phyloP scores from a whole-genome alignment of 2,113 vertebrate species.

The Labeo rohita region DNA sequence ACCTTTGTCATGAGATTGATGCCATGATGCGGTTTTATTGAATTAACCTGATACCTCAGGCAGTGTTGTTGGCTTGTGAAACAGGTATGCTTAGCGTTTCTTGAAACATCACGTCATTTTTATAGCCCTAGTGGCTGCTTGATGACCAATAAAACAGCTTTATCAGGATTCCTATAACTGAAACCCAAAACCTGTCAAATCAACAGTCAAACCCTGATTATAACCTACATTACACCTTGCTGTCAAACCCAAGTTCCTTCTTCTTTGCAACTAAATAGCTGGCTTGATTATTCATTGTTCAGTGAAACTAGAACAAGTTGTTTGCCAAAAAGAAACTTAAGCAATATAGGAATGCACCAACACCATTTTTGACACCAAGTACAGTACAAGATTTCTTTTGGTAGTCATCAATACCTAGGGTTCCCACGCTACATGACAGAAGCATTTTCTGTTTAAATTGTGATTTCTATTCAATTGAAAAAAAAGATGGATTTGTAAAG shows the following conservation, averaged over 20 bases:
- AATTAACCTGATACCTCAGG: slow-evolving; percentile 16
- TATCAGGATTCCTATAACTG: neutral
- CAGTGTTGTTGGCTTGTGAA: neutral
- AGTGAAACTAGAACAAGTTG: neutral
- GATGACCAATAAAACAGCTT: neutral
- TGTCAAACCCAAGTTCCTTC: neutral
- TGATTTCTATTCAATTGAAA: neutral
- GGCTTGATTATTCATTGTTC: neutral
- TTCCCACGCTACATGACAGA: neutral
- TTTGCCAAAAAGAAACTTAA: neutral
- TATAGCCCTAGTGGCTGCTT: neutral
- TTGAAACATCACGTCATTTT: slow-evolving; percentile 23
- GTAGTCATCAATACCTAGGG: neutral
- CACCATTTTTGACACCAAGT: neutral
- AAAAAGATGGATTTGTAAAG: neutral
- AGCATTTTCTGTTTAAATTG: neutral
- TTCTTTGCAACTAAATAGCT: neutral
- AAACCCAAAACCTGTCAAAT: neutral
- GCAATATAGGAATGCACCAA: neutral
- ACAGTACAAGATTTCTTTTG: neutral
- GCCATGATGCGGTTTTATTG: slow-evolving; percentile 9
- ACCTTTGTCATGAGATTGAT: slow-evolving; percentile 31
- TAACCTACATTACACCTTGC: neutral
- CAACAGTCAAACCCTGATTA: slow-evolving; percentile 5
- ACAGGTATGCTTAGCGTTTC: slow-evolving; percentile 30